phyloP scores from a whole-genome alignment of 92 coral and sea anemone species.

The Paramuricea clavata region DNA sequence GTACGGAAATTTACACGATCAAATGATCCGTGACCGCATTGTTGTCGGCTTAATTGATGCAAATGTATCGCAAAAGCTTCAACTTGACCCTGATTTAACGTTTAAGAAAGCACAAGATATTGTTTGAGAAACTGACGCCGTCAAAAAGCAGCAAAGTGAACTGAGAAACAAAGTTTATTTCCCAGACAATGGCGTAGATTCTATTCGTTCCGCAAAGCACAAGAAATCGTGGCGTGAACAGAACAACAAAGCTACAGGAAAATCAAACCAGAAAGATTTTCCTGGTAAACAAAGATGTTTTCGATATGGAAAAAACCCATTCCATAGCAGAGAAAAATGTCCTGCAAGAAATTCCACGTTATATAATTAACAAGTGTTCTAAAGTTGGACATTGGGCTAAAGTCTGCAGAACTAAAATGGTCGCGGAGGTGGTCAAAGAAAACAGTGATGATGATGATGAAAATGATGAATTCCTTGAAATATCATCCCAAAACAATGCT shows the following conservation, averaged over 20 bases:
- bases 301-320: conserved; percentile 8
- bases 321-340: conserved; percentile 16
- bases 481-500: neutral
- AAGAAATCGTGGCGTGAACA: neutral
- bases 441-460: neutral
- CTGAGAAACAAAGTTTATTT: neutral
- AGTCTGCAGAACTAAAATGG: conserved; percentile 36
- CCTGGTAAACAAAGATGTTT: neutral
- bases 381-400: conserved; percentile 52
- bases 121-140: conserved; percentile 17
- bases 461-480: neutral
- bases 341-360: conserved; percentile 30
- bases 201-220: neutral
- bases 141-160: conserved; percentile 25
- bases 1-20: conserved; percentile 20
- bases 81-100: conserved; percentile 17
- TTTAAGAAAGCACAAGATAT: neutral
- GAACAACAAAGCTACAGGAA: neutral
- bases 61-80: conserved; percentile 19
- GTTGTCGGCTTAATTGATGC: conserved; percentile 36
- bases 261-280: neutral
- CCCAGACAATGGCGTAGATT: neutral
- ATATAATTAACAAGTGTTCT: conserved; percentile 35
- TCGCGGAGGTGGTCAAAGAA: neutral
- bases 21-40: conserved; percentile 36